phyloP scores from a whole-genome alignment of 1,140 invertebrate genomes.

The Helicorthomorpha holstii region DNA sequence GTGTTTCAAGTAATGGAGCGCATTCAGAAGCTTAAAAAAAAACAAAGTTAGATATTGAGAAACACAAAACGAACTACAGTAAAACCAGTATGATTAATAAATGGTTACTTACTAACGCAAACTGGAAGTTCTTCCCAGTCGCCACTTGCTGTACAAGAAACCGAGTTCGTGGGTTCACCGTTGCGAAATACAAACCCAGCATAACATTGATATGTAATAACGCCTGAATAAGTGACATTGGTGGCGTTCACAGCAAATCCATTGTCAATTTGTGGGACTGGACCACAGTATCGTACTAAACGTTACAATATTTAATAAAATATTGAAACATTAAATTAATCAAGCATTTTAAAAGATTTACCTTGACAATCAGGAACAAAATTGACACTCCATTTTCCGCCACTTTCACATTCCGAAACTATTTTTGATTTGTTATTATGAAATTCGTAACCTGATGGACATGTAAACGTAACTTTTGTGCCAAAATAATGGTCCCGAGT shows the following conservation, averaged over 20 bases:
- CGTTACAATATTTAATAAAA: conserved; percentile 5
- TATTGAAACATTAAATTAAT: not conserved
- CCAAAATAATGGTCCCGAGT: conserved; percentile 83
- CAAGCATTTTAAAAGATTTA: conserved; percentile 17
- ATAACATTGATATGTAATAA: conserved; percentile 90
- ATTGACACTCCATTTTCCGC: conserved; percentile 80
- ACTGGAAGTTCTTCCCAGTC: conserved; percentile 80
- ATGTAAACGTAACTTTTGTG: conserved; percentile 72
- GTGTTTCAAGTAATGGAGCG: conserved; percentile 66
- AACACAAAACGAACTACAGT: not conserved
- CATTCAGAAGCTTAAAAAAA: conserved; percentile 68
- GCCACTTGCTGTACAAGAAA: conserved; percentile 71
- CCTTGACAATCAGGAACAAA: conserved; percentile 90
- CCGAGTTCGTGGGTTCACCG: conserved; percentile 67
- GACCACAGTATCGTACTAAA: conserved; percentile 85
- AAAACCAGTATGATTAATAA: not conserved
- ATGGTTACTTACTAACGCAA: conserved; percentile 47
- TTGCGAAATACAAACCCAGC: conserved; percentile 87
- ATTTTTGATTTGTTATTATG: conserved; percentile 70
- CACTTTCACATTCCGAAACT: conserved; percentile 64
- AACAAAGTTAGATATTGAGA: not conserved
- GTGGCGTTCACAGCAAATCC: conserved; percentile 88
- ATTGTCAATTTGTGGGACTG: conserved; percentile 92
- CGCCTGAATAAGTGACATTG: conserved; percentile 81
- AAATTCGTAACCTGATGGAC: conserved; percentile 86